A percentile compares a stretch with the other conserved stretches of the same genome.
Evolutionary conservation across 2,797 vertebrate species (phyloP).

Genomic region (Ciconia nigra): DNA sequence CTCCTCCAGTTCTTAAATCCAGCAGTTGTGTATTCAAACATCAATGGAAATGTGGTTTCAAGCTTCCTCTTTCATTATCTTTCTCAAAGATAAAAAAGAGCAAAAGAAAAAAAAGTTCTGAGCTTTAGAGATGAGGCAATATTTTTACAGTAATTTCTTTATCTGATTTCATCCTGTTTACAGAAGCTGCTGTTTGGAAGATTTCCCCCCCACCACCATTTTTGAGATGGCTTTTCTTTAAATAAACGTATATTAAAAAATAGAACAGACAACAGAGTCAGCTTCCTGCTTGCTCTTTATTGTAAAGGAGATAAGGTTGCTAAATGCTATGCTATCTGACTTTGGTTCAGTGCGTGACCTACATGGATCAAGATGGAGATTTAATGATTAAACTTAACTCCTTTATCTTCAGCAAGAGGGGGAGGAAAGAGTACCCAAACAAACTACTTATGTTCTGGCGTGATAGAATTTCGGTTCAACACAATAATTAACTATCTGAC

Average conservation of each 20-base stretch:
- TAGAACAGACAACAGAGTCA: not conserved
- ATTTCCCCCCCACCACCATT: not conserved
- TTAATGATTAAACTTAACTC: conserved; percentile 64
- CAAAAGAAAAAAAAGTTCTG: conserved; percentile 71
- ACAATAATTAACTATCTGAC: conserved; percentile 62
- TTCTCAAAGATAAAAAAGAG: conserved; percentile 86
- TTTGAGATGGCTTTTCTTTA: conserved; percentile 51
- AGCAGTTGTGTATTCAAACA: conserved; percentile 92
- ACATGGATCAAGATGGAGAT: conserved; percentile 66
- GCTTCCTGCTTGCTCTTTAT: conserved; percentile 12
- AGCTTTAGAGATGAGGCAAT: conserved; percentile 77
- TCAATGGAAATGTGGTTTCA: conserved; percentile 88
- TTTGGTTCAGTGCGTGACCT: conserved; percentile 40
- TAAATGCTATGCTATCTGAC: conserved; percentile 35
- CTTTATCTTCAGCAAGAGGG: conserved; percentile 50
- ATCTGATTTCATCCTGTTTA: conserved; percentile 81
- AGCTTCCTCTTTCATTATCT: conserved; percentile 94
- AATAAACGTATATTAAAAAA: conserved; percentile 59
- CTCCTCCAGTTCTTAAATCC: conserved; percentile 87
- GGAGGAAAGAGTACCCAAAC: conserved; percentile 50
- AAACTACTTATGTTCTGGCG: conserved; percentile 29
- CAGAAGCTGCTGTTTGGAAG: conserved; percentile 73
- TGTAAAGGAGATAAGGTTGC: conserved; percentile 18
- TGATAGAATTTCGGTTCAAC: conserved; percentile 33
- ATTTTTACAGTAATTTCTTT: conserved; percentile 81